Evolutionary conservation across 1,140 invertebrate genomes (phyloP).

Genomic region (Tenebrio molitor): DNA sequence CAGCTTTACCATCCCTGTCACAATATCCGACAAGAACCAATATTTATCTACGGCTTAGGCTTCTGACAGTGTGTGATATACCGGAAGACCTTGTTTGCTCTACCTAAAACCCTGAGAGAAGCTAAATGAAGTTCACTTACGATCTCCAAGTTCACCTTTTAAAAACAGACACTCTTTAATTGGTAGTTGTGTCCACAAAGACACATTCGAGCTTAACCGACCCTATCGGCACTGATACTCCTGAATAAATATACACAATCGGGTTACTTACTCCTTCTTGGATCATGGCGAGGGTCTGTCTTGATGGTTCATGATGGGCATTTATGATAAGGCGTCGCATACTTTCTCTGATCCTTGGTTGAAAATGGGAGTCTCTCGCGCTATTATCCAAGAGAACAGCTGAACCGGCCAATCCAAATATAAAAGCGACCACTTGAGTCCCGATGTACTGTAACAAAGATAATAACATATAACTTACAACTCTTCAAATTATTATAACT

Average conservation of each 20-base stretch:
- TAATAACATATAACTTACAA: no score
- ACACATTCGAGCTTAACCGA: background rate
- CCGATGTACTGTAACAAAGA: constrained; percentile 75
- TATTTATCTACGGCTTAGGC: constrained; percentile 57
- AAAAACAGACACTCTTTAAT: constrained; percentile 5
- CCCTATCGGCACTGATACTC: no score
- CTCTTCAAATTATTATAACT: no score
- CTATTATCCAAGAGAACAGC: constrained; percentile 85
- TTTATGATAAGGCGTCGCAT: constrained; percentile 81
- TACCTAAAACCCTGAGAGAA: constrained; percentile 48
- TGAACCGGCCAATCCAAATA: constrained; percentile 80
- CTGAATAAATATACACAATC: background rate
- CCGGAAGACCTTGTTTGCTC: constrained; percentile 51
- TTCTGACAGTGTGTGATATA: constrained; percentile 54
- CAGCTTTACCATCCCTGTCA: constrained; percentile 53
- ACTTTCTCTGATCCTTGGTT: constrained; percentile 78
- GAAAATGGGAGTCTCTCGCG: constrained; percentile 82
- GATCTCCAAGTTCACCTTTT: constrained; percentile 5
- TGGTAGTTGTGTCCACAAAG: background rate
- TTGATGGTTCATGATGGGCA: constrained; percentile 75
- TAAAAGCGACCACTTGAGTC: constrained; percentile 78
- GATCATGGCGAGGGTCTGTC: constrained; percentile 78
- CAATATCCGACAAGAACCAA: constrained; percentile 56
- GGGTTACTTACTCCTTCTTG: constrained; percentile 84
- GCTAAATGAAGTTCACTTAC: constrained; percentile 40